Percentiles rank a stretch among this genome's conserved stretches.
phyloP scores from a whole-genome alignment of 2,888 invertebrate species.

The Panorpa germanica region DNA sequence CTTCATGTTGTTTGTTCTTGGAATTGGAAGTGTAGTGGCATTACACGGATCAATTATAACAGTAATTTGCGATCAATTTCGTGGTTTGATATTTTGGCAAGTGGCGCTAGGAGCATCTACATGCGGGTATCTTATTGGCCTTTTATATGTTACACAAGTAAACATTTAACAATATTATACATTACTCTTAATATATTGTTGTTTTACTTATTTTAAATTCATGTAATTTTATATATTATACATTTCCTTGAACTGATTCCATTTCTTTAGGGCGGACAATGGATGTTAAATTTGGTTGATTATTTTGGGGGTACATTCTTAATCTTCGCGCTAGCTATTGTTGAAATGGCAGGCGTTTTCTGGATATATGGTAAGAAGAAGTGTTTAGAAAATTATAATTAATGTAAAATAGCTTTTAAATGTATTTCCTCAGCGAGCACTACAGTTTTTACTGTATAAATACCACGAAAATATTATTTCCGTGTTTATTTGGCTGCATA shows the following conservation, averaged over 20 bases:
- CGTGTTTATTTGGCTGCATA: too few species aligned
- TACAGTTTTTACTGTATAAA: too few species aligned
- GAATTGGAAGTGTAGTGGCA: slow-evolving; percentile 57
- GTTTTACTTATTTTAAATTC: background rate
- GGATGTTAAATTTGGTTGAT: slow-evolving; percentile 35
- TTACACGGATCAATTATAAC: slow-evolving; percentile 48
- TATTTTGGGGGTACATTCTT: slow-evolving; percentile 40
- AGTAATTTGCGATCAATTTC: slow-evolving; percentile 47
- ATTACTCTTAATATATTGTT: background rate
- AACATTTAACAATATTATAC: slow-evolving; percentile 17
- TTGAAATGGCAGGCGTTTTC: slow-evolving; percentile 32
- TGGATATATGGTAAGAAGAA: slow-evolving; percentile 43
- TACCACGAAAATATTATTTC: too few species aligned
- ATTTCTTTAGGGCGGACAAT: slow-evolving; percentile 34
- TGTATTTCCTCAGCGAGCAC: too few species aligned
- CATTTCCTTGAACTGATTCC: slow-evolving; percentile 7
- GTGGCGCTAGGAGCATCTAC: slow-evolving; percentile 35
- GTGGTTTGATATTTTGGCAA: slow-evolving; percentile 33
- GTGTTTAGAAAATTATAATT: too few species aligned
- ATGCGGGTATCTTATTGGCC: slow-evolving; percentile 39
- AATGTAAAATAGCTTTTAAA: too few species aligned
- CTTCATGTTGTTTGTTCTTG: slow-evolving; percentile 62
- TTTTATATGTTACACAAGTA: slow-evolving; percentile 59
- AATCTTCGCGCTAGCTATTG: slow-evolving; percentile 33
- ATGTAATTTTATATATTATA: too few species aligned